Evolutionary conservation across 2,797 vertebrate genomes (phyloP), one percentile per base, ranked within the genome.

Genomic region (Phataginus tricuspis): DNA sequence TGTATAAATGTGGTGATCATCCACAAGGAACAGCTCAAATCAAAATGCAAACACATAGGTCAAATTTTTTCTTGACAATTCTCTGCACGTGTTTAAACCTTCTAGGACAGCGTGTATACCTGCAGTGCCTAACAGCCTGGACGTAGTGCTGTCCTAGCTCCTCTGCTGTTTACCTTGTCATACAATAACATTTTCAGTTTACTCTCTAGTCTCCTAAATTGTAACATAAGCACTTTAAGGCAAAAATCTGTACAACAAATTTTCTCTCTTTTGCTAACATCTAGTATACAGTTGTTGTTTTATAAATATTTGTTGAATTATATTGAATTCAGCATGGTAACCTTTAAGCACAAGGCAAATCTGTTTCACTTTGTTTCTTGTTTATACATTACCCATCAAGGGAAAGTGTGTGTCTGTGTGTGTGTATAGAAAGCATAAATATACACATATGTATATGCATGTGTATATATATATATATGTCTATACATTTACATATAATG

Each of bases 331-430:
- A 79, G 63, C 51, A 74, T 25, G 21, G 14, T 42, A n/a, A 83
- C 21, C 79, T 92, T 86, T 34, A 96, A 92, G 49, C 69, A 77
- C 25, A 63, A 19, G 39, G 7, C 21, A 82, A 55, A 86, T 68
- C 74, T 83, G 5, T 53, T 53, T 93, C 34, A 55, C n/a, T 86
- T 69, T 63, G 18, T 85, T 85, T 88, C 61, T 77, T 63, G 10
- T 61, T 42, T 55, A 63, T 25, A 63, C 18, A 59, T 66, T n/a
- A 89, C 3, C 85, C 16, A 42, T 45, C 34, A 74, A 88, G 59
- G 34, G 3, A 74, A 93, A 59, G 34, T 29, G 11, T 51, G 1
- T 19, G 18, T 37, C 0, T 57, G 15, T 71, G 1, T 49, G 39
- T 79, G 1, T 55, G 34, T 83, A 1, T 85, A 5, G 57, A 64